A percentile compares a stretch with the other conserved stretches of the same genome.
phyloP scores from a whole-genome alignment of 2,888 invertebrate genomes.

The Drosophila limbata region DNA sequence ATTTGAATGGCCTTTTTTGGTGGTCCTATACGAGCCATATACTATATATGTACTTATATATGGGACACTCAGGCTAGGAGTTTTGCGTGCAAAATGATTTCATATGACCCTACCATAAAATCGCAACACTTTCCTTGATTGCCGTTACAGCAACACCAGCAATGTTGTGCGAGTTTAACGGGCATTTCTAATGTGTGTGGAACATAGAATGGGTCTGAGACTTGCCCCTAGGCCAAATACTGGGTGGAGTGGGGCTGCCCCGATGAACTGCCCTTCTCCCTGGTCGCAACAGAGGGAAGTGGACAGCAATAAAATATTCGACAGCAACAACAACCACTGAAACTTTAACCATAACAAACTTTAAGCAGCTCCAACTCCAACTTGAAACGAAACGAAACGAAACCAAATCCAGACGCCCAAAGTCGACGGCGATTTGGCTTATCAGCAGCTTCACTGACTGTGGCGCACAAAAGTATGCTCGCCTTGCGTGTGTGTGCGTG shows the following conservation, averaged over 20 bases:
- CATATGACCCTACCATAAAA: constrained; percentile 46
- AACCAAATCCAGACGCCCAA: constrained; percentile 19
- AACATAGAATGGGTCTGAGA: neutral
- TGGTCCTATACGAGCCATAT: constrained; percentile 13
- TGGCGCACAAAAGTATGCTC: constrained; percentile 52
- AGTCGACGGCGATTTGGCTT: constrained; percentile 41
- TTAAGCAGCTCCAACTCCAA: constrained; percentile 19
- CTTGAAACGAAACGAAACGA: neutral
- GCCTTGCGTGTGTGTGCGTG: constrained; percentile 2
- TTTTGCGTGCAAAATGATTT: constrained; percentile 53
- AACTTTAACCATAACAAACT: constrained; percentile 71
- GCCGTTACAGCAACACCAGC: constrained; percentile 26
- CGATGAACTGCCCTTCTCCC: neutral
- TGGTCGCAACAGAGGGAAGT: constrained; percentile 39
- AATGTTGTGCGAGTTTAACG: constrained; percentile 21
- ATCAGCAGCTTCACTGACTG: constrained; percentile 47
- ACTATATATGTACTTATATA: neutral
- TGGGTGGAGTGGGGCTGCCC: neutral
- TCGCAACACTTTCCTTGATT: constrained; percentile 69
- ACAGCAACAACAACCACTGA: constrained; percentile 31
- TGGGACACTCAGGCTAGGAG: constrained; percentile 4
- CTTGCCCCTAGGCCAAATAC: too few relatives aligned
- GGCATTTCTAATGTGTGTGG: constrained; percentile 23
- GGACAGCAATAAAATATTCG: constrained; percentile 71
- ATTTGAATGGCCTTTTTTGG: constrained; percentile 17